Percentiles rank a stretch among this genome's conserved stretches.
Conservation (phyloP, 2,113 vertebrate species). For the Lagenorhynchus albirostris region DNA sequence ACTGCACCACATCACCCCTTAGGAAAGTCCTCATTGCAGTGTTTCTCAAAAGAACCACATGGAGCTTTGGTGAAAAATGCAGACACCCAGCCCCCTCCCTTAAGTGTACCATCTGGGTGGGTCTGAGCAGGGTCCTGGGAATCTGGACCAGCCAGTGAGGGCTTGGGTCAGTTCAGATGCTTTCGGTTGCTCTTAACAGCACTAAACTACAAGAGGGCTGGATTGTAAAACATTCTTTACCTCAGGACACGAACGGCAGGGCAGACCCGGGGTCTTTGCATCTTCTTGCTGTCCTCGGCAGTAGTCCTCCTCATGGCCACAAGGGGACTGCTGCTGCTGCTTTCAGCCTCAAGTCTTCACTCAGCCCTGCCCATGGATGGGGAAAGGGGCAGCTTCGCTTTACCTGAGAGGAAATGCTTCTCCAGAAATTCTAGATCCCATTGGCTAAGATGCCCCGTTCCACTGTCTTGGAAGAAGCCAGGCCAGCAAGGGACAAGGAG, state of each 20-base stretch:
- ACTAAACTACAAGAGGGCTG: background rate
- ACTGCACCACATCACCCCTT: rapidly evolving
- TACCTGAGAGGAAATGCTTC: background rate
- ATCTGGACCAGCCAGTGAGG: background rate
- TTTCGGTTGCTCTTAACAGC: background rate
- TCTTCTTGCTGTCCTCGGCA: background rate
- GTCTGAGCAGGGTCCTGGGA: background rate
- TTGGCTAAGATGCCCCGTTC: background rate
- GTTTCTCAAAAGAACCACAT: background rate
- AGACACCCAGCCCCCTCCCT: too few species aligned
- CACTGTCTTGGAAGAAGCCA: background rate
- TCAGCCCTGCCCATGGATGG: background rate
- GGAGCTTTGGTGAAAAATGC: background rate
- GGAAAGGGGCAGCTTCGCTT: background rate
- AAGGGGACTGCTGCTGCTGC: background rate
- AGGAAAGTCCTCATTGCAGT: background rate
- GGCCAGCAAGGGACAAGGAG: background rate
- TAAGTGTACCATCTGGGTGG: background rate
- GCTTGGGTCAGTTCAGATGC: background rate
- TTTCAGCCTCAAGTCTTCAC: background rate
- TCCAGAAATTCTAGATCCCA: background rate
- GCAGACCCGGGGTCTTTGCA: background rate
- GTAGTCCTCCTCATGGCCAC: background rate
- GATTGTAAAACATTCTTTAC: background rate
- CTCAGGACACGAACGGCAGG: too few species aligned